A percentile compares a stretch with the other conserved stretches of the same genome.
Conservation (phyloP, 2,888 invertebrate genomes). For the Polydrusus cervinus region DNA sequence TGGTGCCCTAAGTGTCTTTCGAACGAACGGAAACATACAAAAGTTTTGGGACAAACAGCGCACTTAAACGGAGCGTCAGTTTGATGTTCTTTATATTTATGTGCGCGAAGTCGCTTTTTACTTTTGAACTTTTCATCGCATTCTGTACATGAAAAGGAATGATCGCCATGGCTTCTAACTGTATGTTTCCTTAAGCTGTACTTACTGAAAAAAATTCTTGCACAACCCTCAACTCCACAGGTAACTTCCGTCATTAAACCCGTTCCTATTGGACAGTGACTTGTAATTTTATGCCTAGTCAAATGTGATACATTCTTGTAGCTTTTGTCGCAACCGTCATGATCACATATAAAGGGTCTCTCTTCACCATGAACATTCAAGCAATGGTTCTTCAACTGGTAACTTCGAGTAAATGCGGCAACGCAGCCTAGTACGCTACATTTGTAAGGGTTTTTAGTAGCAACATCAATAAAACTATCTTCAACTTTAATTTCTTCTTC, state of each 20-base stretch:
- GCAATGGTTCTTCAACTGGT: background rate
- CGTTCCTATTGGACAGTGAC: background rate
- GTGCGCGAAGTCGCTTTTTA: constrained; percentile 60
- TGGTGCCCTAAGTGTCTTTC: constrained; percentile 63
- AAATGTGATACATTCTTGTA: background rate
- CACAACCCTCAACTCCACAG: background rate
- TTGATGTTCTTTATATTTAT: constrained; percentile 57
- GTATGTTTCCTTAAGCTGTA: background rate
- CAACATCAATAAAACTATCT: background rate
- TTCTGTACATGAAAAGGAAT: constrained; percentile 59
- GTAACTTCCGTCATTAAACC: background rate
- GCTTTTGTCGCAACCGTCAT: background rate
- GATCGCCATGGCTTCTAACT: constrained; percentile 56
- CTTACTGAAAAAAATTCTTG: background rate
- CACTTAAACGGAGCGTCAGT: constrained; percentile 61
- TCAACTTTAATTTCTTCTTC: too few relatives aligned
- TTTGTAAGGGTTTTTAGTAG: background rate
- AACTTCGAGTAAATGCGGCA: background rate
- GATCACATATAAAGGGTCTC: background rate
- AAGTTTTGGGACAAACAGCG: constrained; percentile 59
- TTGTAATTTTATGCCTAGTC: background rate
- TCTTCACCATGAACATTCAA: background rate
- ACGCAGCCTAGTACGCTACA: background rate
- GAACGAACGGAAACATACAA: constrained; percentile 56
- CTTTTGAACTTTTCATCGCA: constrained; percentile 62